phyloP scores from a whole-genome alignment of 2,888 invertebrate genomes.

The Neelides folsomi region DNA sequence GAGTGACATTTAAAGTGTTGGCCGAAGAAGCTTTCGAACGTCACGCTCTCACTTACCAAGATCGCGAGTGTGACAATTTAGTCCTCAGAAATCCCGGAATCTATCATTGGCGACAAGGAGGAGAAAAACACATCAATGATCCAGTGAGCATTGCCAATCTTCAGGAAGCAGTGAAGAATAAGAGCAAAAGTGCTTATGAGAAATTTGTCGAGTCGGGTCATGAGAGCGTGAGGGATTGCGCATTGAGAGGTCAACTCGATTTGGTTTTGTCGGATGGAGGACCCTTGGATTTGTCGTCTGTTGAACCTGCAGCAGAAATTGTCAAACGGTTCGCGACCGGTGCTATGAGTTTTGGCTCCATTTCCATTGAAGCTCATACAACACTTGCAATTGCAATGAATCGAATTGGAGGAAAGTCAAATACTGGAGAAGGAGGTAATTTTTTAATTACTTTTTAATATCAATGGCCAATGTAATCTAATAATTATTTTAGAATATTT shows the following conservation, averaged over 20 bases:
- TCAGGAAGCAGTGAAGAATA: slow-evolving; percentile 72
- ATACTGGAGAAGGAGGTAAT: slow-evolving; percentile 90
- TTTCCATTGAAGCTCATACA: slow-evolving; percentile 89
- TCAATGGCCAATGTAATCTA: not conserved
- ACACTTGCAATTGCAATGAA: slow-evolving; percentile 96
- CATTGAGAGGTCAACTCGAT: slow-evolving; percentile 84
- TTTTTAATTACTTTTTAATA: not conserved
- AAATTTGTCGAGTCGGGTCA: slow-evolving; percentile 71
- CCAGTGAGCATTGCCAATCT: slow-evolving; percentile 68
- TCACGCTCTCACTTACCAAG: slow-evolving; percentile 60
- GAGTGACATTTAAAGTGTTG: slow-evolving; percentile 76
- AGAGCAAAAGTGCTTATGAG: slow-evolving; percentile 69
- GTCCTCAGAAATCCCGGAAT: slow-evolving; percentile 76
- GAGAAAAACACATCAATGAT: slow-evolving; percentile 96
- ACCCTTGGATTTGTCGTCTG: slow-evolving; percentile 71
- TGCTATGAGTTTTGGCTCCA: slow-evolving; percentile 94
- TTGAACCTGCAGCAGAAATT: slow-evolving; percentile 86
- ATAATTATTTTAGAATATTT: not conserved
- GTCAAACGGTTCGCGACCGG: slow-evolving; percentile 89
- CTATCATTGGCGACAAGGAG: slow-evolving; percentile 86
- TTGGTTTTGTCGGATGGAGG: slow-evolving; percentile 56
- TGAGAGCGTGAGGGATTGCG: slow-evolving; percentile 70
- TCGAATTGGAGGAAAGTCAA: slow-evolving; percentile 89
- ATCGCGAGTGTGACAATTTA: slow-evolving; percentile 53
- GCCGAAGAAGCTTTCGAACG: slow-evolving; percentile 73